phyloP scores from a whole-genome alignment of 2,797 vertebrate genomes.

The Hydrolagus colliei region DNA sequence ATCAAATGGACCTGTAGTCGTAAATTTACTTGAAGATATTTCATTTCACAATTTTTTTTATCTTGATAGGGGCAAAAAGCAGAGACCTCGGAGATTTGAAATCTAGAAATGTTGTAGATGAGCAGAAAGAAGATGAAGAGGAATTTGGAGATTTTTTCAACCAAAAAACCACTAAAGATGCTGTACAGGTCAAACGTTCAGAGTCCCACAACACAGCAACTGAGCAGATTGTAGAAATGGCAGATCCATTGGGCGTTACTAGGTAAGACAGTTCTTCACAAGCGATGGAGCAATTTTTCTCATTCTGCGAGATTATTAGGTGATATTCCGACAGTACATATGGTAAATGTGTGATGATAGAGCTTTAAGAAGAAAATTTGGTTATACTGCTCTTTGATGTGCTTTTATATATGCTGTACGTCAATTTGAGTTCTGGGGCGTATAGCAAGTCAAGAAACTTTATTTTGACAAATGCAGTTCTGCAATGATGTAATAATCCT shows the following conservation, averaged over 20 bases:
- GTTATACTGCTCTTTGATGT: too few relatives aligned
- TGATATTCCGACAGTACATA: too few relatives aligned
- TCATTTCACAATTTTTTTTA: not conserved
- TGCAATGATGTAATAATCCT: not conserved
- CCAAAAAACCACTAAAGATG: slow-evolving; percentile 44
- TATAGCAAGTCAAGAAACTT: not conserved
- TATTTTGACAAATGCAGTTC: not conserved
- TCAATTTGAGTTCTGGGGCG: not conserved
- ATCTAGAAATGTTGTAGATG: slow-evolving; percentile 45
- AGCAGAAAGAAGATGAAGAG: slow-evolving; percentile 48
- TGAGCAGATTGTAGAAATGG: slow-evolving; percentile 54
- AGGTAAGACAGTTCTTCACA: slow-evolving; percentile 48
- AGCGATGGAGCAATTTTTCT: too few relatives aligned
- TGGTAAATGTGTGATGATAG: too few relatives aligned
- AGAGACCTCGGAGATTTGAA: slow-evolving; percentile 44
- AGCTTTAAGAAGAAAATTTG: too few relatives aligned
- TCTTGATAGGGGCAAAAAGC: slow-evolving; percentile 56
- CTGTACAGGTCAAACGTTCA: slow-evolving; percentile 33
- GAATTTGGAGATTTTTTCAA: slow-evolving; percentile 62
- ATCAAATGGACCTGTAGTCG: not conserved
- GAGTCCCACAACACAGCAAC: slow-evolving; percentile 34
- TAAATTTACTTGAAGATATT: not conserved
- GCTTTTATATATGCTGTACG: not conserved
- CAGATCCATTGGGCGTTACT: slow-evolving; percentile 68
- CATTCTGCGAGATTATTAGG: too few relatives aligned